These are phyloP conservation scores for Gnathonemus longibarbis DNA, from an alignment of 2,113 vertebrate species.

Conservation along the genomic window DNA sequence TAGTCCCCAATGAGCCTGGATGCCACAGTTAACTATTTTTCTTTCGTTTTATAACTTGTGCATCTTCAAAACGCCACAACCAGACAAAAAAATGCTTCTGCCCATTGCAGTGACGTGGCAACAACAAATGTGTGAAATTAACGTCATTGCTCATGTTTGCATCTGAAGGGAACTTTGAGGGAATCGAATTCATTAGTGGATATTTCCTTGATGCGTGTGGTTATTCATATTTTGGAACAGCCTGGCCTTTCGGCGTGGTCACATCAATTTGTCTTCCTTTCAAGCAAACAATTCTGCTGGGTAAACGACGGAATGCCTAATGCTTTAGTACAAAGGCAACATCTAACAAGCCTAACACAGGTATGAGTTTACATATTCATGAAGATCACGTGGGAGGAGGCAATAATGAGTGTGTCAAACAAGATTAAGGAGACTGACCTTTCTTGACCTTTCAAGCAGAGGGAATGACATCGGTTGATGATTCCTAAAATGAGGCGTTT, in stretches of 20 bases:
- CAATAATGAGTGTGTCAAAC: slow-evolving; percentile 54
- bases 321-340: slow-evolving; percentile 63
- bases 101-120: neutral
- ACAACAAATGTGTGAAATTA: slow-evolving; percentile 23
- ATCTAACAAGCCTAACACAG: slow-evolving; percentile 51
- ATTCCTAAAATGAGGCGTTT: neutral
- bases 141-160: neutral
- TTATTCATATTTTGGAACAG: slow-evolving; percentile 19
- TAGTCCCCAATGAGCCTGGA: neutral
- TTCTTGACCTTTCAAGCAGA: slow-evolving; percentile 35
- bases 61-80: slow-evolving; percentile 5
- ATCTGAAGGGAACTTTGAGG: neutral
- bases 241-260: neutral
- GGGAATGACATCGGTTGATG: neutral
- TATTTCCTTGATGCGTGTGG: neutral
- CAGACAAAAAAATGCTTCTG: neutral
- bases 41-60: neutral
- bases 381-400: slow-evolving; percentile 42
- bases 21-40: neutral
- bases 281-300: slow-evolving; percentile 4
- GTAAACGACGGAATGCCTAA: slow-evolving; percentile 37
- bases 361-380: slow-evolving; percentile 80
- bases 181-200: slow-evolving; percentile 16
- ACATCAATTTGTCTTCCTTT: slow-evolving; percentile 20
- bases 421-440: slow-evolving; percentile 68